phyloP scores from a whole-genome alignment of 2,113 vertebrate genomes.

The Percopsis transmontana region DNA sequence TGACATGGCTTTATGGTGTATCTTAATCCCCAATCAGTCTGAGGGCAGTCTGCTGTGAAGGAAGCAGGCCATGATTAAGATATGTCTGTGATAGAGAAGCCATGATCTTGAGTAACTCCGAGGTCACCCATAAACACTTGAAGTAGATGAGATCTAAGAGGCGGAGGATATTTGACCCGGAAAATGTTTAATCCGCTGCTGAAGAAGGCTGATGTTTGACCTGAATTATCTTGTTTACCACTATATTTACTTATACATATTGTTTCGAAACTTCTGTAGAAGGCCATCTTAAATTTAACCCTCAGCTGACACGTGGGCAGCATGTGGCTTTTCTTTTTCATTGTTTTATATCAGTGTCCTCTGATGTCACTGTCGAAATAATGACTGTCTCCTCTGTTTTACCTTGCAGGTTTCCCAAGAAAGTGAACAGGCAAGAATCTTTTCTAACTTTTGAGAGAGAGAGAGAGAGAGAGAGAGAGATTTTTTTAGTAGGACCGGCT shows the following conservation, averaged over 20 bases:
- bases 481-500: constrained; percentile 43
- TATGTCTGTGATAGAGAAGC: constrained; percentile 47
- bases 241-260: constrained; percentile 1
- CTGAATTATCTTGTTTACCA: constrained; percentile 70
- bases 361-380: constrained; percentile 3
- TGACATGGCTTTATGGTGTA: constrained; percentile 1
- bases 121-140: constrained; percentile 19
- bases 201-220: constrained; percentile 60
- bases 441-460: constrained; percentile 10
- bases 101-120: constrained; percentile 28
- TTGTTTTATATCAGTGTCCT: not conserved
- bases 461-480: constrained; percentile 36
- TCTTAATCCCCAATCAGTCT: constrained; percentile 19
- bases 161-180: constrained; percentile 63
- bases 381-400: constrained; percentile 53
- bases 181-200: constrained; percentile 71
- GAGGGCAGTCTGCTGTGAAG: constrained; percentile 13
- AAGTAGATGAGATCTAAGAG: constrained; percentile 39
- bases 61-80: constrained; percentile 30
- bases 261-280: constrained; percentile 30
- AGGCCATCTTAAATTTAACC: constrained; percentile 40
- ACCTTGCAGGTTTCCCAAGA: constrained; percentile 95
- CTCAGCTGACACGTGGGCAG: constrained; percentile 4
- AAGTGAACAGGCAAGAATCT: constrained; percentile 90
- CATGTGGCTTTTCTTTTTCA: constrained; percentile 10